Percentiles rank a stretch among this genome's conserved stretches.
phyloP scores from a whole-genome alignment of 2,797 vertebrate species.

The Cephalopachus bancanus region DNA sequence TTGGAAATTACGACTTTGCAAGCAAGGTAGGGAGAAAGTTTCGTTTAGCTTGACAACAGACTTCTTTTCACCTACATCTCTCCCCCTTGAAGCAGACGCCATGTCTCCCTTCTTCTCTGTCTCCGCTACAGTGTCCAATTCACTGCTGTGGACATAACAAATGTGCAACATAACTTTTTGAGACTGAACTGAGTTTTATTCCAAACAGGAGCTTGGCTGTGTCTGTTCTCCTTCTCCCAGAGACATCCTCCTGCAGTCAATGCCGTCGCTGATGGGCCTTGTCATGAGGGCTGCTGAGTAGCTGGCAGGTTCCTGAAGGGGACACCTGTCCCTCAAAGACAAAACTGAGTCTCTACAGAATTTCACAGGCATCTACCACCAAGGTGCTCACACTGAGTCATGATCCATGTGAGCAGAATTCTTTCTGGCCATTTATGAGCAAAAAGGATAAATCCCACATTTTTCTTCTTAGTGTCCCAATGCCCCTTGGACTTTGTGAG shows the following conservation, averaged over 20 bases:
- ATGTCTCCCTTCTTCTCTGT: not conserved
- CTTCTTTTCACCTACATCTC: not conserved
- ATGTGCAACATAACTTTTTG: not conserved
- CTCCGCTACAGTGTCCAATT: not conserved
- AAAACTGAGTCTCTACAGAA: not conserved
- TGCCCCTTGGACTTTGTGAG: not conserved
- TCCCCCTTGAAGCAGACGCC: not conserved
- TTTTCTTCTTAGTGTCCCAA: not conserved
- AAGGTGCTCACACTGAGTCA: not conserved
- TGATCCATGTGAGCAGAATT: not conserved
- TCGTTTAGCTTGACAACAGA: not conserved
- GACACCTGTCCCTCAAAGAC: conserved; percentile 11
- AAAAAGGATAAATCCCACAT: not conserved
- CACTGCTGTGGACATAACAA: not conserved
- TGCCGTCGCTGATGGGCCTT: not conserved
- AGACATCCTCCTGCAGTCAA: not conserved
- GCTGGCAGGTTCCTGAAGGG: not conserved
- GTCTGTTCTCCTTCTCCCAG: not conserved
- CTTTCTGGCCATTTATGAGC: not conserved
- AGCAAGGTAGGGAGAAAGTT: not conserved
- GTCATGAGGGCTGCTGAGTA: not conserved
- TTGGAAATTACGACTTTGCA: not conserved
- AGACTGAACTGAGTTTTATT: not conserved
- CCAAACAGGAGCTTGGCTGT: not conserved
- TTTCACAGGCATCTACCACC: not conserved